Evolutionary conservation across 30 jellyfish, hydroid and myxozoan species (phyloP).

Genomic region (Aurelia aurita): DNA sequence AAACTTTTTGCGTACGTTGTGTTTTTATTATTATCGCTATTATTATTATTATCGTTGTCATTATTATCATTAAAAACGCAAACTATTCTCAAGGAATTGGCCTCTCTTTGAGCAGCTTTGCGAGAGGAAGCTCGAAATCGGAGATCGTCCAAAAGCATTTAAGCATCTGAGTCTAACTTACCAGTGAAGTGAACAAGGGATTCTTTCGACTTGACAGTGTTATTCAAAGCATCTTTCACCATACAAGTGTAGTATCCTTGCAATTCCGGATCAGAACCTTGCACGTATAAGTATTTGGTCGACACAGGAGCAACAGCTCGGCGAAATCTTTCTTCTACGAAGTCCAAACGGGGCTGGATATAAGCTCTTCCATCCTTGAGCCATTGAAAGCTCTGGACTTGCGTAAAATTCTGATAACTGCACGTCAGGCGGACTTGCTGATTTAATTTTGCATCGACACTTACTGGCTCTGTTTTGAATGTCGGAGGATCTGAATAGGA

Average conservation of each 20-base stretch:
- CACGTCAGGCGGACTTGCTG: constrained; percentile 14
- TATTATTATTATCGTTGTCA: neutral
- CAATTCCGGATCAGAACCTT: constrained; percentile 13
- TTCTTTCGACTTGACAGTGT: constrained; percentile 34
- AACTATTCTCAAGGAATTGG: neutral
- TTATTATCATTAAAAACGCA: neutral
- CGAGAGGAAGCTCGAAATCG: too few species aligned
- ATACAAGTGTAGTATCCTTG: constrained; percentile 65
- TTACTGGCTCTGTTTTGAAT: constrained; percentile 35
- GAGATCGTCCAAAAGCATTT: too few species aligned
- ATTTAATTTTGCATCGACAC: neutral
- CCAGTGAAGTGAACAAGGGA: constrained; percentile 62
- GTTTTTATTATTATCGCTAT: neutral
- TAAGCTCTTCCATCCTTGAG: constrained; percentile 39
- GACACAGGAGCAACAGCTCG: neutral
- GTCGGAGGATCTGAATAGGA: constrained; percentile 53
- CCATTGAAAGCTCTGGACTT: constrained; percentile 39
- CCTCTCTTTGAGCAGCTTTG: too few species aligned
- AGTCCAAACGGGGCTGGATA: neutral
- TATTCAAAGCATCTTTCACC: constrained; percentile 64
- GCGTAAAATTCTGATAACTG: constrained; percentile 53
- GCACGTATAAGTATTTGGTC: neutral
- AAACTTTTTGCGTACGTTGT: too few species aligned
- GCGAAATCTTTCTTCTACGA: neutral
- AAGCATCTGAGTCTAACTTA: neutral